Evolutionary conservation across 2,797 vertebrate genomes (phyloP).

Genomic region (Notamacropus eugenii): DNA sequence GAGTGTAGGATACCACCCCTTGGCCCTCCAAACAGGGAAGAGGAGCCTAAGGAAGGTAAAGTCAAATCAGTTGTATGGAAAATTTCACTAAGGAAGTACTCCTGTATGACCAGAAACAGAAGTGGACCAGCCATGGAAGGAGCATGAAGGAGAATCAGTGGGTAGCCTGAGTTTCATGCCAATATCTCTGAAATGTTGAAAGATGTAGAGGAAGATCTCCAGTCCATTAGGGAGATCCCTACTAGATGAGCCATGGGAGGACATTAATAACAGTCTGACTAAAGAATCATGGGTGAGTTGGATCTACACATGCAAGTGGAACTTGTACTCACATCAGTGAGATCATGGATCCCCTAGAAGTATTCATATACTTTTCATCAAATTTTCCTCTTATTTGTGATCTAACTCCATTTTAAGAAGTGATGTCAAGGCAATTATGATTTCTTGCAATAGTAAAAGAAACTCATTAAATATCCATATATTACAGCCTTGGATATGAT

Average conservation of each 20-base stretch:
- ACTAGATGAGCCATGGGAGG: background rate
- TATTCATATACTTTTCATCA: background rate
- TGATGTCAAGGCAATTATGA: background rate
- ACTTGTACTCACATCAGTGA: background rate
- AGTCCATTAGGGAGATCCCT: background rate
- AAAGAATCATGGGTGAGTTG: background rate
- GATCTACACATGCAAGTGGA: background rate
- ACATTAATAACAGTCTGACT: background rate
- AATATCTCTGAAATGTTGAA: background rate
- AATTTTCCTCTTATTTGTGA: background rate
- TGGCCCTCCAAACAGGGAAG: background rate
- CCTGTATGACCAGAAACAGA: background rate
- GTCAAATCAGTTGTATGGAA: background rate
- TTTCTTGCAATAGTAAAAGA: background rate
- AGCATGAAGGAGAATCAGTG: background rate
- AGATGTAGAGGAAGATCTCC: background rate
- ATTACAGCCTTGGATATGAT: background rate
- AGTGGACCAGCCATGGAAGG: background rate
- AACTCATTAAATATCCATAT: background rate
- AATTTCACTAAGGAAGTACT: background rate
- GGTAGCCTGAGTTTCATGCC: background rate
- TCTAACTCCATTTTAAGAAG: background rate
- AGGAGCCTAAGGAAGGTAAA: background rate
- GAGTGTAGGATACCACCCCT: accelerated
- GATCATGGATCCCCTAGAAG: background rate